Evolutionary conservation across 1,140 invertebrate genomes (phyloP), one percentile per base, ranked within the genome.

Genomic region (Mizuhopecten yessoensis): DNA sequence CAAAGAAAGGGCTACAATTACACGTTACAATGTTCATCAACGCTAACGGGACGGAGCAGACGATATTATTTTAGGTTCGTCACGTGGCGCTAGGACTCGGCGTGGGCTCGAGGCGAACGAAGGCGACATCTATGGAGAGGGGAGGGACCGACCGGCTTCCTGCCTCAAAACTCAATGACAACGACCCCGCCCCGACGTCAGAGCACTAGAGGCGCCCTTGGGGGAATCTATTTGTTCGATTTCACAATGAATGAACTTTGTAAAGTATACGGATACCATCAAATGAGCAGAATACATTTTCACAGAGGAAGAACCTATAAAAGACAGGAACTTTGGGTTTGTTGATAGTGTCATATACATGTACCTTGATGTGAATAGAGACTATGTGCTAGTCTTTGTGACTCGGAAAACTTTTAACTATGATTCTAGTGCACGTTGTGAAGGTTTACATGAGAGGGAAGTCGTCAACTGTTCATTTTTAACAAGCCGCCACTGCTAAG

Each of bases 151-250:
- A 86, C 34, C 57, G 86, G 86, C 88, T 57, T 86, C 49, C 88
- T 86, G 88, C 88, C 86, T 89, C 88, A 89, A 89, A 89, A 86
- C 88, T 86, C 57, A 89, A n/a, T 89, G 88, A 89, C 88, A 89
- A 57, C 57, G 49, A 36, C n/a, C 34, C 49, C 88, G 88, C 88
- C 88, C 88, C 49, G 57, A 86, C 86, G 49, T 89, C 86, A 86
- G 34, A 86, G 88, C 57, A 89, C 34, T 49, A 86, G 36, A 86
- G 49, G n/a, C 33, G 49, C 23, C 34, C n/a, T 33, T 34, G 45
- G 88, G n/a, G 88, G 15, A 89, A 36, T 36, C 33, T 36, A 86
- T 29, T 86, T 89, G 34, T 86, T 89, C 57, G 49, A 34, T 86
- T 86, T 86, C 86, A 57, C 86, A 34, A 86, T 89, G 49, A 89